A percentile compares a stretch with the other conserved stretches of the same genome.
Evolutionary conservation across 2,113 vertebrate species (phyloP).

Genomic region (Rhizomys pruinosus): DNA sequence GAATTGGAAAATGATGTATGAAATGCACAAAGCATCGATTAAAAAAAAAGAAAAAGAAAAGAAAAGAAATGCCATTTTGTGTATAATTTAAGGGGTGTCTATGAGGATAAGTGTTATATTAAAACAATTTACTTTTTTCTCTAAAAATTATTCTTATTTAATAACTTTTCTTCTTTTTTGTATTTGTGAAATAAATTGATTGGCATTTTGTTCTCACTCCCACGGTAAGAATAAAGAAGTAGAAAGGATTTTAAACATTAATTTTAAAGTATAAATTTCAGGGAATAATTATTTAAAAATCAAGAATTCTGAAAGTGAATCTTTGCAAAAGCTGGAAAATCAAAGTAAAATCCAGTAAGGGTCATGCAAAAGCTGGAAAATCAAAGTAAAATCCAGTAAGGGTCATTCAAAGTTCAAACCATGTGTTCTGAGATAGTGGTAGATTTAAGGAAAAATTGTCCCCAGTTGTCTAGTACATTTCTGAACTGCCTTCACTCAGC

Average conservation of each 20-base stretch:
- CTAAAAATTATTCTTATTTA: too few relatives aligned
- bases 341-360: neutral
- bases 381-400: neutral
- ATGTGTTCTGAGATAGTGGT: neutral
- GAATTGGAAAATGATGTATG: too few relatives aligned
- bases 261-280: neutral
- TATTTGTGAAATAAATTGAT: neutral
- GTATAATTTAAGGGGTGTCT: too few relatives aligned
- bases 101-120: too few relatives aligned
- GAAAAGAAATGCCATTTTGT: too few relatives aligned
- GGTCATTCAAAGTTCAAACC: neutral
- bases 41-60: too few relatives aligned
- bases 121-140: too few relatives aligned
- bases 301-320: slow-evolving; percentile 10
- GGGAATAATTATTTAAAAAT: neutral
- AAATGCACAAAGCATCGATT: too few relatives aligned
- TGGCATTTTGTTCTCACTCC: neutral
- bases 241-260: neutral
- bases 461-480: neutral
- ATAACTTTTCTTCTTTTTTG: too few relatives aligned
- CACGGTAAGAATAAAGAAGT: neutral
- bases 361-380: neutral
- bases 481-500: neutral
- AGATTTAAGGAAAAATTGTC: neutral
- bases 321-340: neutral